Evolutionary conservation across 2,888 invertebrate genomes (phyloP).

Genomic region (Alentia gelatinosa): DNA sequence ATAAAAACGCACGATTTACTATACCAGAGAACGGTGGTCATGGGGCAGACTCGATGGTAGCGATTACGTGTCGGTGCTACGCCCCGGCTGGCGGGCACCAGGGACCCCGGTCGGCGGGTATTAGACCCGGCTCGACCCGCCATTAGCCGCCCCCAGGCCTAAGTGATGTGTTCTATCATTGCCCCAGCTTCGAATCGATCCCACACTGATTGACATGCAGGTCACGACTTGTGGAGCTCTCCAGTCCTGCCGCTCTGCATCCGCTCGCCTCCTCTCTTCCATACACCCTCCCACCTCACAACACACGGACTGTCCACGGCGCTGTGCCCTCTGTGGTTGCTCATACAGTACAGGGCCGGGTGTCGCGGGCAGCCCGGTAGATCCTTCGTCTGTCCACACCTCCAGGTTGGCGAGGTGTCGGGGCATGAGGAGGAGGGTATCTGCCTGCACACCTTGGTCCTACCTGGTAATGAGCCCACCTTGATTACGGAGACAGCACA

Average conservation of each 20-base stretch:
- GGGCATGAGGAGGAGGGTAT: background rate
- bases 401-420: background rate
- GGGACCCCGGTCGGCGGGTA: background rate
- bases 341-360: background rate
- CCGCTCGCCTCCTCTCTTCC: background rate
- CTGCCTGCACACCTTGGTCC: background rate
- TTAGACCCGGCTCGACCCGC: background rate
- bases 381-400: background rate
- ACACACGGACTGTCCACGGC: background rate
- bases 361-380: background rate
- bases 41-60: background rate
- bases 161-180: constrained; percentile 40
- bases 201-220: background rate
- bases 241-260: background rate
- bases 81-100: background rate
- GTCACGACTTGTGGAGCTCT: constrained; percentile 19
- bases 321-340: background rate
- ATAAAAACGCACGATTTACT: no score
- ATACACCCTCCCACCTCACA: background rate
- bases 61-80: background rate
- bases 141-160: constrained; percentile 10
- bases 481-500: background rate
- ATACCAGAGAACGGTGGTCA: no score
- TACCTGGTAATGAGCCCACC: background rate
- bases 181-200: background rate